phyloP scores from a whole-genome alignment of 2,888 invertebrate species.

The Temnothorax unifasciatus region DNA sequence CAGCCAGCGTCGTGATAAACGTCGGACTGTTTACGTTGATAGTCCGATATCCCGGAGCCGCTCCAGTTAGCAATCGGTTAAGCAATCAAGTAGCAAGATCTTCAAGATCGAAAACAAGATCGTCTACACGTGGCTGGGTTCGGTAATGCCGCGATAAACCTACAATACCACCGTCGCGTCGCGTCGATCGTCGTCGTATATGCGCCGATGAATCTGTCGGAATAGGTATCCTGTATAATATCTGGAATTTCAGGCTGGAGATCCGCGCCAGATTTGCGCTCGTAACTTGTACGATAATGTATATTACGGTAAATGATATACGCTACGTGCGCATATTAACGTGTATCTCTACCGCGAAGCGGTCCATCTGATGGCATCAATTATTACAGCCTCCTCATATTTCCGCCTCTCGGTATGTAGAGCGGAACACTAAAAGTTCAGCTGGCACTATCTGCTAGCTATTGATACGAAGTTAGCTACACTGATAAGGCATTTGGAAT shows the following conservation, averaged over 20 bases:
- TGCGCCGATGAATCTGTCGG: constrained; percentile 4
- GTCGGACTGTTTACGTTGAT: constrained; percentile 41
- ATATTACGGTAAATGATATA: constrained; percentile 44
- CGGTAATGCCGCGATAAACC: constrained; percentile 13
- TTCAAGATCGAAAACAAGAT: constrained; percentile 46
- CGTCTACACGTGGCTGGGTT: background rate
- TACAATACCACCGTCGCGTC: background rate
- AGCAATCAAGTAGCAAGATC: constrained; percentile 35
- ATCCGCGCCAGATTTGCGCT: constrained; percentile 31
- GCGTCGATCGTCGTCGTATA: background rate
- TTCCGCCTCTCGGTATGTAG: constrained; percentile 12
- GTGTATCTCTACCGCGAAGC: constrained; percentile 14
- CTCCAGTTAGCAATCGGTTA: constrained; percentile 45
- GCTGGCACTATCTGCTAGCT: constrained; percentile 9
- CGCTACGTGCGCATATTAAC: background rate
- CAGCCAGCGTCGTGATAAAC: constrained; percentile 35
- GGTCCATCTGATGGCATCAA: constrained; percentile 30
- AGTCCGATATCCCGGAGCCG: constrained; percentile 43
- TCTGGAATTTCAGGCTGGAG: constrained; percentile 35
- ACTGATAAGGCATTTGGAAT: constrained; percentile 16
- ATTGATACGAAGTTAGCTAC: constrained; percentile 26
- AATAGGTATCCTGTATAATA: constrained; percentile 45
- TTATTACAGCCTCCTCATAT: constrained; percentile 33
- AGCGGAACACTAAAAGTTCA: constrained; percentile 51
- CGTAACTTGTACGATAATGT: constrained; percentile 41